Conservation (phyloP, 2,113 vertebrate genomes). For the Spermophilus dauricus region DNA sequence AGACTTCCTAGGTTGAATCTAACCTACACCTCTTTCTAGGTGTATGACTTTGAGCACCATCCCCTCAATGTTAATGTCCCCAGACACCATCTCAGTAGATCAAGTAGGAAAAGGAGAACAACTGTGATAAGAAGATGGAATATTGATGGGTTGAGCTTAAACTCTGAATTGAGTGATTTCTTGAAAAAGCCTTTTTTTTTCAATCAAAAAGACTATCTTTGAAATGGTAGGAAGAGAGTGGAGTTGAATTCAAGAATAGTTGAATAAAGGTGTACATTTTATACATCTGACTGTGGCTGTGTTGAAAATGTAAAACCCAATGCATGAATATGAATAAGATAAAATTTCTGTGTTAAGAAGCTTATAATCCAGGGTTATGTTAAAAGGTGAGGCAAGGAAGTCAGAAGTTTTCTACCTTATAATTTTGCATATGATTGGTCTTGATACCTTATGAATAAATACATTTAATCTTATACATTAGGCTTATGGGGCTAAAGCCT, state of each 20-base stretch:
- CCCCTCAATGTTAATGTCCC: not conserved
- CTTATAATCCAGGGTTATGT: not conserved
- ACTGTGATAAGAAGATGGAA: not conserved
- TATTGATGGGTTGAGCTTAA: not conserved
- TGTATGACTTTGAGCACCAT: not conserved
- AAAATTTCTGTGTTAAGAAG: not conserved
- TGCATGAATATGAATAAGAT: not conserved
- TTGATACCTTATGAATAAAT: conserved; percentile 18
- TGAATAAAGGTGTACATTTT: not conserved
- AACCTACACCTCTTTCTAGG: not conserved
- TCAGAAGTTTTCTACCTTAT: not conserved
- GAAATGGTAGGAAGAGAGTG: not conserved
- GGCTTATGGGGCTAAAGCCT: not conserved
- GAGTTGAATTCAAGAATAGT: not conserved
- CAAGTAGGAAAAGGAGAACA: not conserved
- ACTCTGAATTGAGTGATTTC: not conserved
- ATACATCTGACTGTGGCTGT: not conserved
- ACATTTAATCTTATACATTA: not conserved
- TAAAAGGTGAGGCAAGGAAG: not conserved
- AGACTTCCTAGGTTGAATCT: not conserved
- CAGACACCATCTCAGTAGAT: not conserved
- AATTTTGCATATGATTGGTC: conserved; percentile 16
- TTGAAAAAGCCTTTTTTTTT: not conserved
- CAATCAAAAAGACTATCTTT: not conserved
- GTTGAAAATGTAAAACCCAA: not conserved